Conservation (phyloP, 1,140 invertebrate genomes). For the Cephus cinctus region DNA sequence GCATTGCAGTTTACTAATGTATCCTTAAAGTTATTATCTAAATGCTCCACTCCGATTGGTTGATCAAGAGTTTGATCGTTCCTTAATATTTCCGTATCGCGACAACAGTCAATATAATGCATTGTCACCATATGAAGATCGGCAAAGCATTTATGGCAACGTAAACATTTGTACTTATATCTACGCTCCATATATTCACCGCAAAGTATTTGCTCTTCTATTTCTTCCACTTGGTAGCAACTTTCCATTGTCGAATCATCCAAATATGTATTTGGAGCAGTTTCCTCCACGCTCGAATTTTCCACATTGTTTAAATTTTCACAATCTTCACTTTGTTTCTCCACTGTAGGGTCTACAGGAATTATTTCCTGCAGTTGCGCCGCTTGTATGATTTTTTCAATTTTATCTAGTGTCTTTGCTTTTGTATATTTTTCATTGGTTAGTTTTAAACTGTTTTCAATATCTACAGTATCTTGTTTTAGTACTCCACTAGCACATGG, state of each 20-base stretch:
- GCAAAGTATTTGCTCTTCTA: background rate
- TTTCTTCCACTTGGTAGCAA: slow-evolving; percentile 2
- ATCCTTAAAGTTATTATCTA: slow-evolving; percentile 6
- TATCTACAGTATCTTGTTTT: background rate
- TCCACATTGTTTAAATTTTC: background rate
- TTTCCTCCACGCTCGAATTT: background rate
- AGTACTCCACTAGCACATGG: background rate
- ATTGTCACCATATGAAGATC: slow-evolving; percentile 8
- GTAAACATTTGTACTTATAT: slow-evolving; percentile 17
- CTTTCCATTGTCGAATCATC: no score
- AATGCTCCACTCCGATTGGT: background rate
- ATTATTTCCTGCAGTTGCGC: no score
- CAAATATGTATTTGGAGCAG: background rate
- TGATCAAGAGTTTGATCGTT: background rate
- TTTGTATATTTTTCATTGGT: background rate
- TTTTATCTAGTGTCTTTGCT: background rate
- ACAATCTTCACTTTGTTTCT: no score
- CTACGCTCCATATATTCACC: background rate
- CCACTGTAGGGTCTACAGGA: no score
- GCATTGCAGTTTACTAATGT: background rate
- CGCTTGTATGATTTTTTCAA: no score
- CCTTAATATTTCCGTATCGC: background rate
- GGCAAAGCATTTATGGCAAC: slow-evolving; percentile 8
- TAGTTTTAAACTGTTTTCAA: background rate
- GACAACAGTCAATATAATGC: slow-evolving; percentile 11